A percentile compares a stretch with the other conserved stretches of the same genome.
phyloP scores from a whole-genome alignment of 2,113 vertebrate genomes.

The Calidris pygmaea region DNA sequence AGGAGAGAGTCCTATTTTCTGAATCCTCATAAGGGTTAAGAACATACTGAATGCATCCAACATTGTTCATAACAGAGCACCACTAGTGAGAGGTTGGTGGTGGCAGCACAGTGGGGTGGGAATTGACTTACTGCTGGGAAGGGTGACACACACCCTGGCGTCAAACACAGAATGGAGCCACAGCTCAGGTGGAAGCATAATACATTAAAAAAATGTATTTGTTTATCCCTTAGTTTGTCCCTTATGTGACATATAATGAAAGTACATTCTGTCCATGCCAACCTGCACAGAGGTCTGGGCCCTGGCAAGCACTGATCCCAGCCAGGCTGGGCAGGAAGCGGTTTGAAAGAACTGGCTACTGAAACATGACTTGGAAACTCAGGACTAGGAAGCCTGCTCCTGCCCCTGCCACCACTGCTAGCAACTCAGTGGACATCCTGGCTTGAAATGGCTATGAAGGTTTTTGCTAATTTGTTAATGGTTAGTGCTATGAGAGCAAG shows the following conservation, averaged over 20 bases:
- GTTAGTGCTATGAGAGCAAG: neutral
- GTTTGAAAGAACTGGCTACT: neutral
- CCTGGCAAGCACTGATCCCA: neutral
- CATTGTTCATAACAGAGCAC: accelerated
- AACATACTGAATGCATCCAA: neutral
- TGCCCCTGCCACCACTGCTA: neutral
- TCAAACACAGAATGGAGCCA: neutral
- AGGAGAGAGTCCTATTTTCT: neutral
- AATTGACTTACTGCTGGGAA: neutral
- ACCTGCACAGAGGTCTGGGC: neutral
- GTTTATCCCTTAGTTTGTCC: neutral
- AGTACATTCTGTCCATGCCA: neutral
- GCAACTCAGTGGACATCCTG: neutral
- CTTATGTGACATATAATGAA: neutral
- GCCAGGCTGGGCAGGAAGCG: neutral
- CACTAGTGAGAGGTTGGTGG: neutral
- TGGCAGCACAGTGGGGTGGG: neutral
- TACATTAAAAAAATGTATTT: accelerated
- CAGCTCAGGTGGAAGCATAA: neutral
- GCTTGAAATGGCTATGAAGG: neutral
- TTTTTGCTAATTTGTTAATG: neutral
- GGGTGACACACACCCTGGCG: neutral
- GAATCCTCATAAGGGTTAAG: neutral
- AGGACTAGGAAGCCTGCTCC: neutral
- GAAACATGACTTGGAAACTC: neutral